Base-by-base conservation (phyloP, 2,797 vertebrate species). In the Synanceia verrucosa region DNA sequence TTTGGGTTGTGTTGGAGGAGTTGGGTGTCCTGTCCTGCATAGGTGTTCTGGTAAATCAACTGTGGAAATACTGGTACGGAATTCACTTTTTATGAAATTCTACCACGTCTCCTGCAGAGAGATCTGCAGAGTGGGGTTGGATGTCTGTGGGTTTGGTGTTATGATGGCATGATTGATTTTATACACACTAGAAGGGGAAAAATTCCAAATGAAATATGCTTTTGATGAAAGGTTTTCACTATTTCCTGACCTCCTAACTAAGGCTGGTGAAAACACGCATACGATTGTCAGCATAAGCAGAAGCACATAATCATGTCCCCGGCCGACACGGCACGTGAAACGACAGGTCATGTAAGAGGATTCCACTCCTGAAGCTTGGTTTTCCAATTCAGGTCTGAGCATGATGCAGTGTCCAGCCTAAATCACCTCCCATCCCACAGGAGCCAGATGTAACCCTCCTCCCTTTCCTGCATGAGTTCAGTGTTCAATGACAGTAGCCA, bases 221-320 rank as follows among this genome's bases (percentile, higher is more conserved):
- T 88, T 84, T 81, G 73, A 87, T 88, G 65, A 84, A 58, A 70
- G 53, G 67, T 70, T 82, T 64, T 56, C 8, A 28, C 28, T n/a
- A 59, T 64, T 75, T 33, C 31, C 59, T 2, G 0, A 56, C 26
- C 57, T 71, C 36, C 70, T 52, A 63, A 77, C 44, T 44, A 6
- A 57, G 44, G 33, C 19, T 65, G 18, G 26, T 33, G 5, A 64
- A 64, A 56, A 71, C 39, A 41, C 19, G 13, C n/a, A 16, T 26
- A 7, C 8, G 26, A 43, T 18, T 69, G 56, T 53, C 21, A 34
- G 16, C 29, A 31, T 48, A 33, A 29, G 24, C n/a, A 23, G 37
- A 48, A 29, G n/a, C 31, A 48, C 29, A 48, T 47, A 46, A 37
- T 47, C 18, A 28, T 37, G 12, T 9, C 6, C 5, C 29, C 10